Evolutionary conservation across 2,797 vertebrate genomes (phyloP).

Genomic region (Amphiprion clarkii): DNA sequence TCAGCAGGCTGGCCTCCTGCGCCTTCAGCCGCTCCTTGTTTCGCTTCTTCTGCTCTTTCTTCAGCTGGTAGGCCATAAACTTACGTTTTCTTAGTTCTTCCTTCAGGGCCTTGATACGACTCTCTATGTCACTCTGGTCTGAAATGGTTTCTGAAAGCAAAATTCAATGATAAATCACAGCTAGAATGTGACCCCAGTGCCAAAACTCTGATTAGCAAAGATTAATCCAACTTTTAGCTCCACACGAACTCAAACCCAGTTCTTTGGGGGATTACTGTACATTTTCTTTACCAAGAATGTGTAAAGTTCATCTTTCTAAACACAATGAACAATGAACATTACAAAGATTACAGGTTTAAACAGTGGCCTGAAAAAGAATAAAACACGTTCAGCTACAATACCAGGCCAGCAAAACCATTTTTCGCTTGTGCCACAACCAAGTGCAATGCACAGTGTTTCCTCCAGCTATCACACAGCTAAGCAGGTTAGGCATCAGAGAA

Average conservation of each 20-base stretch:
- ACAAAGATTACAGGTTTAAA: constrained; percentile 46
- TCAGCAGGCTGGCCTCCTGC: constrained; percentile 96
- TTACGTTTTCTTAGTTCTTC: constrained; percentile 94
- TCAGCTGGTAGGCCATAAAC: constrained; percentile 93
- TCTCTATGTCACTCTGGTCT: constrained; percentile 97
- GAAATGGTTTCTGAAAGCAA: constrained; percentile 88
- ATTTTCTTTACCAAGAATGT: constrained; percentile 66
- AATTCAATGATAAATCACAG: constrained; percentile 54
- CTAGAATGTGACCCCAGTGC: constrained; percentile 63
- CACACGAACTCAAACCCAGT: constrained; percentile 57
- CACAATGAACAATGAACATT: constrained; percentile 45
- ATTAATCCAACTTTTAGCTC: constrained; percentile 72
- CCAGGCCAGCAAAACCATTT: constrained; percentile 21
- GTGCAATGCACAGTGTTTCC: constrained; percentile 48
- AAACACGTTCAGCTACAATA: constrained; percentile 22
- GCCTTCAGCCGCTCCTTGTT: constrained; percentile 95
- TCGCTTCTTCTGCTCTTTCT: constrained; percentile 95
- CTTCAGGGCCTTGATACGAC: constrained; percentile 93
- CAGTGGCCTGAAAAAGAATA: constrained; percentile 29
- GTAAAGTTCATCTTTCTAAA: constrained; percentile 36
- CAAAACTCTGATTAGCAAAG: constrained; percentile 66
- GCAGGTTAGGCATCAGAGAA: constrained; percentile 70
- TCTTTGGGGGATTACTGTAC: constrained; percentile 67
- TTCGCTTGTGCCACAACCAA: constrained; percentile 38
- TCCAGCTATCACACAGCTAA: constrained; percentile 59